Conservation (phyloP, 2,797 vertebrate genomes). For the Florisuga fusca region DNA sequence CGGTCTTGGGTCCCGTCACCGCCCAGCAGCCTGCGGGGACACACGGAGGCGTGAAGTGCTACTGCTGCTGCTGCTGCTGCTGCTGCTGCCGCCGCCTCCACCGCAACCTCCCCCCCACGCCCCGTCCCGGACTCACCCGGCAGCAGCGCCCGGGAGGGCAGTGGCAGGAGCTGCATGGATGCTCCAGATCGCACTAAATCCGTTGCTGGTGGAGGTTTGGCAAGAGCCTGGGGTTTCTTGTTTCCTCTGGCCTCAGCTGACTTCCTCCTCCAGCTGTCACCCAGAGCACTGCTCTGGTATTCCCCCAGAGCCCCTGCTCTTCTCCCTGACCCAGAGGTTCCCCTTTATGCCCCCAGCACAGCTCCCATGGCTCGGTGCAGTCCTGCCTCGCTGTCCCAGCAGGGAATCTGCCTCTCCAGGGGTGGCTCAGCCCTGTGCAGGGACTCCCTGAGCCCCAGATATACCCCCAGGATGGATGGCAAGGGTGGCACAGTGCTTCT, state of each 20-base stretch:
- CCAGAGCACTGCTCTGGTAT: fast-evolving
- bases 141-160: background rate
- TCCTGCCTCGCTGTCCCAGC: background rate
- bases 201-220: fast-evolving
- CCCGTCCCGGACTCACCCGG: background rate
- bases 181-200: no score
- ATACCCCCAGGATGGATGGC: background rate
- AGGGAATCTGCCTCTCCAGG: fast-evolving
- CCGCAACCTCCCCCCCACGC: background rate
- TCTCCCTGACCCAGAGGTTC: fast-evolving
- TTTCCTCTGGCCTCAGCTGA: background rate
- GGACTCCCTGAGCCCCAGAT: background rate
- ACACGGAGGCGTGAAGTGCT: no score
- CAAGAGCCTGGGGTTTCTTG: fast-evolving
- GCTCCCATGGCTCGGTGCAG: fast-evolving
- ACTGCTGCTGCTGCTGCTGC: no score
- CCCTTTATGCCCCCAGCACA: background rate
- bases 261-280: background rate
- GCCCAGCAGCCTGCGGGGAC: no score
- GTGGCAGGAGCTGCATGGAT: background rate
- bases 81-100: background rate
- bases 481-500: background rate
- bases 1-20: no score
- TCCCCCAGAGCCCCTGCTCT: fast-evolving
- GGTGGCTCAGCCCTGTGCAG: background rate